Evolutionary conservation across 2,888 invertebrate genomes (phyloP), one percentile per base, ranked within the genome.

Genomic region (Steinernema scapterisci): DNA sequence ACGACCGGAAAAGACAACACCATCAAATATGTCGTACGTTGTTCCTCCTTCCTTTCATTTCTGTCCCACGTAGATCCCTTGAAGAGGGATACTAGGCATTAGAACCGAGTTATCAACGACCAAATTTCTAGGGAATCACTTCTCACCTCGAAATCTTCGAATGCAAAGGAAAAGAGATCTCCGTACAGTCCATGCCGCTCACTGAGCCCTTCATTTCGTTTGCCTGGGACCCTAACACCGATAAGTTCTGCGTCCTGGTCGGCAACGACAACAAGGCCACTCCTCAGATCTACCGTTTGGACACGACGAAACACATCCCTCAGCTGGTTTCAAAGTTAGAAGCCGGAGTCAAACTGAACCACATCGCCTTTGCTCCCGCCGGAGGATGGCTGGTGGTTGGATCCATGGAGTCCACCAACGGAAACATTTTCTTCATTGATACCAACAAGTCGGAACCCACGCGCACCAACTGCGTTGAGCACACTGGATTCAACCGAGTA

Each of bases 121-220:
- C 38, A 16, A 23, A 21, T 63, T 75, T 71, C 71, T 7, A 79
- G 81, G 81, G 81, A 81, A 94, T 96, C 92, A 95, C 95, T 85
- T 96, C 94, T 89, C 97, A 97, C 89, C 95, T 99, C 89, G 99
- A 99, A 90, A 94, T 99, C 82, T 99, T 99, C 91, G 95, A 97
- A 87, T 95, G 99, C 93, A 91, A 95, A 73, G 89, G 89, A 78
- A 90, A 89, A 82, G 96, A 97, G 87, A 94, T 97, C 83, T 97
- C 99, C 0, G 96, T 99, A 0, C 97, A 99, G 88, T 95, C 94
- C 13, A 93, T 97, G 0, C 97, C 97, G 89, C 93, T 95, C 78
- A 95, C 97, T 88, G 91, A 90, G 79, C 88, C 88, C 70, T 89
- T 91, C 72, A 84, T 89, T 86, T 95, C 95, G 0, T 97, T 99